These are phyloP conservation scores for Cnemophilus loriae DNA, from an alignment of 2,113 vertebrate genomes.

Conservation along the genomic window DNA sequence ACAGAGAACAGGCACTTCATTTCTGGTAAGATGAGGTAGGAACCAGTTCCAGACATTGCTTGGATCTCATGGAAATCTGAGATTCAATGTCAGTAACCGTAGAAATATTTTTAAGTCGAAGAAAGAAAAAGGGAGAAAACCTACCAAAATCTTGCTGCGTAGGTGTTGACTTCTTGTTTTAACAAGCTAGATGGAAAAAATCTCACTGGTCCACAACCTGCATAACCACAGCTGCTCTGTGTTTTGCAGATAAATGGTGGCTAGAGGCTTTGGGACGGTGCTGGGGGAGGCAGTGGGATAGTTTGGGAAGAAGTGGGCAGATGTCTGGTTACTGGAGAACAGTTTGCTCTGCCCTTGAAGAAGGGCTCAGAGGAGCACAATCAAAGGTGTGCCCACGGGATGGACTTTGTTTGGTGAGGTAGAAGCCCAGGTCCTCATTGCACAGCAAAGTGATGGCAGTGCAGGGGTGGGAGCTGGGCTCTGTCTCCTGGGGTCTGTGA, in stretches of 20 bases:
- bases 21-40: neutral
- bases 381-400: neutral
- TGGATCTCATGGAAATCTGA: neutral
- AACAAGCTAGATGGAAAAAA: neutral
- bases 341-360: neutral
- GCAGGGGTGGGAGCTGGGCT: neutral
- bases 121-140: neutral
- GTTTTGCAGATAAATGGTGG: neutral
- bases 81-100: neutral
- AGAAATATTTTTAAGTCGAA: neutral
- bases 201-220: neutral
- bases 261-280: neutral
- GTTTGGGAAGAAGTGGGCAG: neutral
- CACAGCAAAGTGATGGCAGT: neutral
- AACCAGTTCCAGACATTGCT: neutral
- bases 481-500: neutral
- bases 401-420: neutral
- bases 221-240: neutral
- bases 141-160: neutral
- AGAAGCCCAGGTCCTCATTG: neutral
- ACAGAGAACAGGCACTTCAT: neutral
- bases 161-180: neutral
- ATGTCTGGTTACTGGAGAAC: neutral
- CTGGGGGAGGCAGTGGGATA: neutral
- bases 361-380: neutral